A percentile compares a stretch with the other conserved stretches of the same genome.
phyloP scores from a whole-genome alignment of 53 echinoderm and acorn worm genomes.

The Crossaster papposus region DNA sequence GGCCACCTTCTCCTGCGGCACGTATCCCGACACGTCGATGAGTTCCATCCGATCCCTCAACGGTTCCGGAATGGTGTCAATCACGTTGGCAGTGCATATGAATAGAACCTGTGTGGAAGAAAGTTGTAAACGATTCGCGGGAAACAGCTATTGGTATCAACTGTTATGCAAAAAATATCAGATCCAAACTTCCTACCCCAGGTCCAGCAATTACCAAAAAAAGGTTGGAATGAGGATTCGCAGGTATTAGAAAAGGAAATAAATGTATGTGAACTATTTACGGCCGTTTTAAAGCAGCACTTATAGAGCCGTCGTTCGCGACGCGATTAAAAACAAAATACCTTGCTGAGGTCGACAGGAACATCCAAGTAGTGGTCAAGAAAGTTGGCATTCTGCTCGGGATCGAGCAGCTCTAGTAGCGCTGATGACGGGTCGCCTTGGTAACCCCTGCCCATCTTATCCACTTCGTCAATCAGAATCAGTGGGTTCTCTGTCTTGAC shows the following conservation, averaged over 20 bases:
- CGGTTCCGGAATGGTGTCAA: slow-evolving; percentile 96
- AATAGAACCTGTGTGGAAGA: slow-evolving; percentile 73
- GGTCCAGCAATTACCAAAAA: no score
- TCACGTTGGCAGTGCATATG: slow-evolving; percentile 96
- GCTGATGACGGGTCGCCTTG: slow-evolving; percentile 99
- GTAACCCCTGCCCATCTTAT: slow-evolving; percentile 94
- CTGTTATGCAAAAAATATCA: no score
- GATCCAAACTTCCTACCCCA: no score
- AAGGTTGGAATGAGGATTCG: no score
- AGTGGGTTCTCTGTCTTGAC: slow-evolving; percentile 96
- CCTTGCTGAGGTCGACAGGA: slow-evolving; percentile 96
- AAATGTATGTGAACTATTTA: neutral
- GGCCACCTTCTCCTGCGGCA: slow-evolving; percentile 89
- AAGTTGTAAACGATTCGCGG: no score
- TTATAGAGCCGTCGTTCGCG: no score
- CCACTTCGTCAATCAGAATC: slow-evolving; percentile 96
- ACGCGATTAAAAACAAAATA: neutral
- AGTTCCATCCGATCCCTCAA: slow-evolving; percentile 96
- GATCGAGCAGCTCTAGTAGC: slow-evolving; percentile 88
- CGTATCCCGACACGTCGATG: slow-evolving; percentile 98
- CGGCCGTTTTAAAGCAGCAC: neutral
- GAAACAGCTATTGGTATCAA: no score
- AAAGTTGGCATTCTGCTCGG: slow-evolving; percentile 96
- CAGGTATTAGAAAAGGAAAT: no score
- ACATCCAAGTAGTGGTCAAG: slow-evolving; percentile 98